Base-by-base conservation (phyloP, 2,888 invertebrate species). In the Xylophagus ater region DNA sequence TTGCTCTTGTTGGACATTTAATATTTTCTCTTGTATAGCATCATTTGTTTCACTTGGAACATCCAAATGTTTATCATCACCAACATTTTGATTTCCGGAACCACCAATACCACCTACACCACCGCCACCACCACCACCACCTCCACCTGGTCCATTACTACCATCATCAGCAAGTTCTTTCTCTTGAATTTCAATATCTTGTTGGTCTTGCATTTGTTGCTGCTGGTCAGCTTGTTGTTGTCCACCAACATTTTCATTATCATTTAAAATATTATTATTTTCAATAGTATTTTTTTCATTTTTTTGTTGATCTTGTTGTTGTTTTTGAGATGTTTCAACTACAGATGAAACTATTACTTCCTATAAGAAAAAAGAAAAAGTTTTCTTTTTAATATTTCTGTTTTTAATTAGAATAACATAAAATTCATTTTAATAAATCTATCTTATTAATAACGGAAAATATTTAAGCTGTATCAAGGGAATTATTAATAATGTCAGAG, bases 41-140 rank as follows among this genome's bases (percentile, higher is more conserved):
- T 44, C 19, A 35, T 47, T 40, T 30, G 46, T 37, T 37, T 50
- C 51, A 20, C 49, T 52, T 39, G 52, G 51, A 26, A 51, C 37
- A 19, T 51, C 51, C 23, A 50, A 50, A 9, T 47, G 46, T 45
- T 47, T 50, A 17, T 52, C 50, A 3, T 50, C 52, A 15, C 43
- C 20, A 33, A 29, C 38, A 43, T 43, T 28, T 32, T 21, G 20
- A 37, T 39, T 34, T 41, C 35, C 9, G 42, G 43, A 12, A 41
- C 44, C 12, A 44, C 42, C 8, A 37, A 34, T 34, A 41, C 36
- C 2, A 35, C 42, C 3, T 41, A 38, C 8, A 37, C 46, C 12
- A 40, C 42, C 13, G 43, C n/a, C n/a, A n/a, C n/a, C n/a, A n/a
- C n/a, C 42, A 25, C 42, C 41, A 34, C 39, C 44, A 18, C 42